Evolutionary conservation across 1,140 invertebrate species (phyloP), one percentile per base, ranked within the genome.

Genomic region (Zaprionus nigranus): DNA sequence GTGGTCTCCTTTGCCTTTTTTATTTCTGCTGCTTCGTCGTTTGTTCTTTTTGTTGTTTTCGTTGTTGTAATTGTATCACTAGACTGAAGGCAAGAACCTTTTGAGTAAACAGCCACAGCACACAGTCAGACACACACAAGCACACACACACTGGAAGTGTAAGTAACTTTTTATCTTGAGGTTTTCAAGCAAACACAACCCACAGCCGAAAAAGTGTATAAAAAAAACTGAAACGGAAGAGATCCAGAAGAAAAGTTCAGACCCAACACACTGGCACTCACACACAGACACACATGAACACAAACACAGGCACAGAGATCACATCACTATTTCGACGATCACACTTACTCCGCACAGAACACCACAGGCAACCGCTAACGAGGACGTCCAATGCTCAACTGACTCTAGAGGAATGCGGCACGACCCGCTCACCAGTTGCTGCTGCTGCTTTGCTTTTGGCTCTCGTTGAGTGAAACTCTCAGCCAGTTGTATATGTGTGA

Each of bases 381-480:
- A 91, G 88, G 87, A 91, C 87, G 88, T 91, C 82, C 90, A 91
- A 91, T 81, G 74, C 88, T 91, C 90, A 86, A 91, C 88, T 91
- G 80, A 91, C 71, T 88, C 58, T 68, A 74, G 69, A 78, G 68
- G 84, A 83, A 81, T 86, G 66, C 75, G 70, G 38, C 56, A 22
- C 62, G 61, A 60, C 58, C 13, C 56, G 61, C 80, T 78, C 66
- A 58, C 59, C 59, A 40, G 40, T 70, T 38, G 56, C 51, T 56
- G 36, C 53, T 34, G 36, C 53, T 34, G 30, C 30, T 34, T 34
- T 17, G 34, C 56, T 51, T 36, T 51, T 36, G 56, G 5, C 80
- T 65, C 67, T 83, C 80, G 67, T 67, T 76, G 82, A 84, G 82
- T 84, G 78, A 80, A 84, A 84, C 81, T 84, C 81, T 62, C 30